A percentile compares a stretch with the other conserved stretches of the same genome.
phyloP scores from a whole-genome alignment of 2,113 vertebrate genomes.

The Ahaetulla prasina region DNA sequence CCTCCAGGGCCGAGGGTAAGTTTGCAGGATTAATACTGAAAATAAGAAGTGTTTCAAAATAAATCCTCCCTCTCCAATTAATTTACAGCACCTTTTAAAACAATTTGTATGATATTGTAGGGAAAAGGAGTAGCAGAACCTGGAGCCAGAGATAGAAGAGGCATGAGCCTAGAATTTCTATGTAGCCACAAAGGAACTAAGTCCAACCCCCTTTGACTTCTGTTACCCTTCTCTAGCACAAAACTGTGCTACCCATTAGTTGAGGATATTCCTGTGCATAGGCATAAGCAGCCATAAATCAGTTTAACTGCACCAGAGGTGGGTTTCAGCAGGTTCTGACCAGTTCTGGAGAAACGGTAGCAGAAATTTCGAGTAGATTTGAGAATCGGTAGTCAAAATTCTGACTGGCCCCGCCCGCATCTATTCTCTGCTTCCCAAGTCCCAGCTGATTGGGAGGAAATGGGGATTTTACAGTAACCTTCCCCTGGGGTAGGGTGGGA shows the following conservation, averaged over 20 bases:
- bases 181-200: neutral
- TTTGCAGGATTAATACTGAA: conserved; percentile 18
- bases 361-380: too few species aligned
- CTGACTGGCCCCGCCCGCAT: too few species aligned
- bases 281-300: neutral
- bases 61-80: neutral
- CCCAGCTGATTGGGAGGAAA: too few species aligned
- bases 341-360: too few species aligned
- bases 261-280: neutral
- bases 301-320: neutral
- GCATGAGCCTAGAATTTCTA: neutral
- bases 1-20: conserved; percentile 84
- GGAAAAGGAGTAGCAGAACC: neutral
- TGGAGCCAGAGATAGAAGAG: neutral
- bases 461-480: too few species aligned
- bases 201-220: neutral
- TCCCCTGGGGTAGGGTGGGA: too few species aligned
- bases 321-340: too few species aligned
- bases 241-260: neutral
- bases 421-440: too few species aligned
- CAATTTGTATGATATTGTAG: neutral
- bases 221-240: neutral
- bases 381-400: too few species aligned
- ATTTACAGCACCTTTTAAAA: neutral
- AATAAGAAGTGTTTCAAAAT: neutral